Evolutionary conservation across 2,113 vertebrate genomes (phyloP).

Genomic region (Bungarus multicinctus): DNA sequence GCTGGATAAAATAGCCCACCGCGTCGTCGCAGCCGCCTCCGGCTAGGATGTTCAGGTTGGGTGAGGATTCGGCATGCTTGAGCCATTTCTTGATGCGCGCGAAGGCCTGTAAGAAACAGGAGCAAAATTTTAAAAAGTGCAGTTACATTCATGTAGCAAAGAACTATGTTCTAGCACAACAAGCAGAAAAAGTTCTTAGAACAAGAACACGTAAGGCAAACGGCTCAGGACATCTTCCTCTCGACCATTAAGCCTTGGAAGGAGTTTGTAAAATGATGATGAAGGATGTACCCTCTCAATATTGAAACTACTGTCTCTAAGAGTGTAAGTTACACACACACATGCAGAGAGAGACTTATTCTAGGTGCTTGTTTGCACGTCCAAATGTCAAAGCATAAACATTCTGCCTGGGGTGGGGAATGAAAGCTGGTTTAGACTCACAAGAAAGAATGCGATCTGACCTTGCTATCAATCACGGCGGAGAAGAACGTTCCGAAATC

Average conservation of each 20-base stretch:
- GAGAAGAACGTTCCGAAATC: slow-evolving; percentile 90
- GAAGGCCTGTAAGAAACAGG: slow-evolving; percentile 75
- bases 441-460: slow-evolving; percentile 27
- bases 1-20: slow-evolving; percentile 86
- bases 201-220: neutral
- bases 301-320: neutral
- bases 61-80: slow-evolving; percentile 73
- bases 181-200: neutral
- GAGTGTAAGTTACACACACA: neutral
- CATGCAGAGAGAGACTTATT: neutral
- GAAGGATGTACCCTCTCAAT: neutral
- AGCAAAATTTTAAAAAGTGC: neutral
- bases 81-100: slow-evolving; percentile 83
- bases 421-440: neutral
- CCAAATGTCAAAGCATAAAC: neutral
- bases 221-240: too few relatives aligned
- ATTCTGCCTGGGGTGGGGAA: neutral
- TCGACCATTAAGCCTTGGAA: neutral
- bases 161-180: neutral
- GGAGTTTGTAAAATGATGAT: neutral
- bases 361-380: neutral
- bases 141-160: neutral
- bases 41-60: slow-evolving; percentile 81
- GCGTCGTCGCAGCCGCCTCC: slow-evolving; percentile 82
- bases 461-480: slow-evolving; percentile 93